Percentiles rank a stretch among this genome's conserved stretches.
These are phyloP conservation scores for Aegithalos caudatus DNA, from an alignment of 2,113 vertebrate species.

Conservation along the genomic window DNA sequence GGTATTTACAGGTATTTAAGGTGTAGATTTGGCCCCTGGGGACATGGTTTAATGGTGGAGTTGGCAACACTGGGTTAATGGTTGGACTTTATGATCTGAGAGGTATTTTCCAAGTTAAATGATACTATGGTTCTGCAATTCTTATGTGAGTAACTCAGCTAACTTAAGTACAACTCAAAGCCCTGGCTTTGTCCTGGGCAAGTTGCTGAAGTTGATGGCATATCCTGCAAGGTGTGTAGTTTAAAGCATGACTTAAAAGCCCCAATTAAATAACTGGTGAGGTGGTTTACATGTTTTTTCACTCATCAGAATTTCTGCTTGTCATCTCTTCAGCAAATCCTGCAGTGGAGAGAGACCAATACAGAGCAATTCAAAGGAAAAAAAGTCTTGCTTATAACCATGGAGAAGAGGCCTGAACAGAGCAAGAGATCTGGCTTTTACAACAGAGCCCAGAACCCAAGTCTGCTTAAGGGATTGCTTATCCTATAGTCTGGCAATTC, in stretches of 20 bases:
- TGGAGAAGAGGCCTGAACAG: background rate
- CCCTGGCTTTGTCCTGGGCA: background rate
- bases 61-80: background rate
- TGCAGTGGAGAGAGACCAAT: background rate
- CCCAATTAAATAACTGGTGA: background rate
- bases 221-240: background rate
- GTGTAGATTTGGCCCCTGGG: background rate
- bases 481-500: background rate
- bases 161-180: background rate
- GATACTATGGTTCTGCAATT: background rate
- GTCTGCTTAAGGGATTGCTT: background rate
- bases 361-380: background rate
- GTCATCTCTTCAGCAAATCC: fast-evolving
- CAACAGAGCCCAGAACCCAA: background rate
- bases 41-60: background rate
- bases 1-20: background rate
- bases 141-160: fast-evolving
- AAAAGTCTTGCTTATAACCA: background rate
- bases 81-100: background rate
- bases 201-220: background rate
- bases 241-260: background rate
- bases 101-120: background rate
- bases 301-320: background rate
- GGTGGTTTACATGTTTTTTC: background rate
- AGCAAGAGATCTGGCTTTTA: background rate